Base-by-base conservation (phyloP, 1,140 invertebrate genomes). In the Dolichoris vasculosae region DNA sequence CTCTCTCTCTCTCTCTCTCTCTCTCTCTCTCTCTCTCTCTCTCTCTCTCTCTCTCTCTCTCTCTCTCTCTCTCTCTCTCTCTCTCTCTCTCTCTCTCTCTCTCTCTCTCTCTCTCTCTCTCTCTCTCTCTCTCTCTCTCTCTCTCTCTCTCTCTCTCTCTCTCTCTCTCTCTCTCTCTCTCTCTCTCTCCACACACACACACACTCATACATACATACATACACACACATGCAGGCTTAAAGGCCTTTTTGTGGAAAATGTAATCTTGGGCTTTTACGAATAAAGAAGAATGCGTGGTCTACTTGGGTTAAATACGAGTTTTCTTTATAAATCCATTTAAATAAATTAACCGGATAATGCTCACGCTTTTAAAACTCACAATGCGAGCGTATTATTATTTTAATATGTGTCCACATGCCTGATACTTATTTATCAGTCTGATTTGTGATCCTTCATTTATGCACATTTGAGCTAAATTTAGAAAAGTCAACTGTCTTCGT, bases 241-340 rank as follows among this genome's bases (percentile, higher is more conserved):
- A 38, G 43, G 11, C 13, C 48, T 85, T 80, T 81, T 81, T 63
- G 35, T 11, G 76, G 63, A 78, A 79, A 71, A 78, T 67, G 55
- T 59, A 84, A 84, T 84, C 30, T 84, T 73, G 26, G 30, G 59
- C 71, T 83, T 73, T 71, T 82, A 75, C 4, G 23, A 75, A 38
- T 32, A 75, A 43, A 63, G 11, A 64, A 13, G 38, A 3, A 40
- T 6, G 13, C 17, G 46, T 38, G 20, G 7, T 15, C 26, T 26
- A 30, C 46, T 38, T 11, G 8, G 35, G 17, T 43, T 46, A 9
- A 3, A 48, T 81, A 40, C 35, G 32, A 63, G 63, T 79, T 79
- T 79, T 78, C 55, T 35, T 69, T 81, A 67, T 69, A 48, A 67
- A 81, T 69, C 69, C 63, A 82, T 82, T 23, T 55, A 82, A 73